These are phyloP conservation scores for Brevipalpus yothersi DNA, from an alignment of 1,140 invertebrate species.

Conservation along the genomic window DNA sequence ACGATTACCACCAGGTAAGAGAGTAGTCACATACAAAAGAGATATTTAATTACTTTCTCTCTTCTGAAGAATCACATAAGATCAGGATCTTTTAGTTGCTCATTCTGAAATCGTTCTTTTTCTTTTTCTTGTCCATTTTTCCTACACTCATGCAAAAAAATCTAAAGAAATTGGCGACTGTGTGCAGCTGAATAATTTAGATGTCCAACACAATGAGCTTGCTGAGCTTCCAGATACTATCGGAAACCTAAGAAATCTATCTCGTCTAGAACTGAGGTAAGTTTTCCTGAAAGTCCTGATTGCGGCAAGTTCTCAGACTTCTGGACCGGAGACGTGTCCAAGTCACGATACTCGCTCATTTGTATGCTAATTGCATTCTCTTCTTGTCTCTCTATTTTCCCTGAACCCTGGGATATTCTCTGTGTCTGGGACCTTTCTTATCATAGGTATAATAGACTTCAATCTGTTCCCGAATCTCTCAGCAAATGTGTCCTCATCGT, in stretches of 20 bases:
- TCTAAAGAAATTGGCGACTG: slow-evolving; percentile 72
- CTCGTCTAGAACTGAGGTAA: slow-evolving; percentile 56
- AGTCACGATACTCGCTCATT: no score
- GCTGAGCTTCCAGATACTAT: slow-evolving; percentile 84
- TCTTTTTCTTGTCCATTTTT: no score
- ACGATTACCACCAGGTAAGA: slow-evolving; percentile 34
- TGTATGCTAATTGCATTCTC: background rate
- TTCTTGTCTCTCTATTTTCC: background rate
- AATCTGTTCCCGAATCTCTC: slow-evolving; percentile 57
- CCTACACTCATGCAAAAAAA: no score
- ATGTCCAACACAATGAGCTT: slow-evolving; percentile 96
- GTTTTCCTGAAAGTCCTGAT: slow-evolving; percentile 2
- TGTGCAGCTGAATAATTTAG: slow-evolving; percentile 68
- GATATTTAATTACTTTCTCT: background rate
- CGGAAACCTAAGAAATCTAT: slow-evolving; percentile 63
- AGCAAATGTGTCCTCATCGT: slow-evolving; percentile 86
- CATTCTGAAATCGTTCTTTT: slow-evolving; percentile 21
- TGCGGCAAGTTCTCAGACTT: background rate
- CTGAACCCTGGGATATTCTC: background rate
- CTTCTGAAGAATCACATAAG: no score
- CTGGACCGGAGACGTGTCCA: background rate
- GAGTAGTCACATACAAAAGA: no score
- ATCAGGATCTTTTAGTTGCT: background rate
- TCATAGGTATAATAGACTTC: slow-evolving; percentile 65
- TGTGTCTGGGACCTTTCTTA: background rate